Percentiles rank a stretch among this genome's conserved stretches.
Conservation (phyloP, 2,113 vertebrate species). For the Alethe castanea region DNA sequence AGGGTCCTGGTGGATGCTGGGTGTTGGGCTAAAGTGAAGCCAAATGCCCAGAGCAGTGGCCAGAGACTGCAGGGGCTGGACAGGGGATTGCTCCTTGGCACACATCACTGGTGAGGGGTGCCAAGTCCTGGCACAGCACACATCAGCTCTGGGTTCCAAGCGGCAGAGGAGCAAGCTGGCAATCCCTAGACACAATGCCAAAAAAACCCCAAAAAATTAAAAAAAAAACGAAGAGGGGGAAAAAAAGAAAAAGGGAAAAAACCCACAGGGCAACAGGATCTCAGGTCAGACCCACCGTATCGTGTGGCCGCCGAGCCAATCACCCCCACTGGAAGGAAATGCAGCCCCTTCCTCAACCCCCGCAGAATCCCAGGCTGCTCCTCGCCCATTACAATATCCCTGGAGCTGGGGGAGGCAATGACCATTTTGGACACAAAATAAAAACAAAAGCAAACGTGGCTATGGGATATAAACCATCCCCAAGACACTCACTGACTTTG, state of each 20-base stretch:
- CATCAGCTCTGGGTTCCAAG: neutral
- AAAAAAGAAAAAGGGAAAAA: neutral
- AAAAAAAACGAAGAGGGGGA: neutral
- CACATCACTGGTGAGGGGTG: neutral
- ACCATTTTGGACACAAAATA: neutral
- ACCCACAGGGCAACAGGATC: neutral
- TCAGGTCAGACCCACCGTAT: too few species aligned
- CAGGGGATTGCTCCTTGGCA: neutral
- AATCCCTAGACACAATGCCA: neutral
- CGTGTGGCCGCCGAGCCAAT: rapidly evolving
- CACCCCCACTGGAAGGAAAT: rapidly evolving
- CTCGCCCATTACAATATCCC: rapidly evolving
- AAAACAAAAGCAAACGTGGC: neutral
- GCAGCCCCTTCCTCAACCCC: neutral
- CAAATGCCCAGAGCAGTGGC: neutral
- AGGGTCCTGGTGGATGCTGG: neutral
- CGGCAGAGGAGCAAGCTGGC: neutral
- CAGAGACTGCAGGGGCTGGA: neutral
- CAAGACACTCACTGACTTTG: neutral
- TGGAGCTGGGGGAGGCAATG: rapidly evolving
- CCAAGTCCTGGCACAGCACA: neutral
- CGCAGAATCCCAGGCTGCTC: rapidly evolving
- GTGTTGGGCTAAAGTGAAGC: neutral
- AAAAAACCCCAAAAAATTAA: too few species aligned
- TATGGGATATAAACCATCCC: neutral